A percentile compares a stretch with the other conserved stretches of the same genome.
Conservation (phyloP, 1,140 invertebrate genomes). For the Eurytemora carolleeae region DNA sequence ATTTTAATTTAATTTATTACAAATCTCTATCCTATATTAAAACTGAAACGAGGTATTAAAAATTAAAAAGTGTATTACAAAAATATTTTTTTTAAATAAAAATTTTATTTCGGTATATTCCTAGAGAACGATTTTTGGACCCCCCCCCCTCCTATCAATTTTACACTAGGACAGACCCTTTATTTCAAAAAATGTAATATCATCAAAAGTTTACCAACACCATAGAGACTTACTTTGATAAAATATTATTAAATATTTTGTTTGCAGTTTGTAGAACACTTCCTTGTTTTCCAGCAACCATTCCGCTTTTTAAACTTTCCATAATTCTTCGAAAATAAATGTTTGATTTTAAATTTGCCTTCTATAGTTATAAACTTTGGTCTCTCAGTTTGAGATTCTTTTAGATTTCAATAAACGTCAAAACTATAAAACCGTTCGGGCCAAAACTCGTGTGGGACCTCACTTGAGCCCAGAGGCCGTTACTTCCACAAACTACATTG, state of each 20-base stretch:
- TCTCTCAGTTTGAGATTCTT: too few species aligned
- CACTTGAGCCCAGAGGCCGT: too few species aligned
- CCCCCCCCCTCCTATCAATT: neutral
- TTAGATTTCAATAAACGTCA: too few species aligned
- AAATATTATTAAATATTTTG: neutral
- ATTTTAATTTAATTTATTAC: neutral
- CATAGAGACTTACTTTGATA: neutral
- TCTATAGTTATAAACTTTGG: too few species aligned
- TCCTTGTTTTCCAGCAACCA: neutral
- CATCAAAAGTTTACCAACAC: neutral
- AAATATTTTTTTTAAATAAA: neutral
- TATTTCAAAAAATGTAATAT: neutral
- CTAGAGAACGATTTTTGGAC: neutral
- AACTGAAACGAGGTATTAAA: too few species aligned
- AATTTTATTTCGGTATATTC: neutral
- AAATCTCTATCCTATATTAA: neutral
- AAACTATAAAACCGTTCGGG: too few species aligned
- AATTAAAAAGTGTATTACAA: neutral
- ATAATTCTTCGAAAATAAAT: too few species aligned
- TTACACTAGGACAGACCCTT: neutral
- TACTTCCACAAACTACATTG: too few species aligned
- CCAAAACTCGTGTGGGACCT: too few species aligned
- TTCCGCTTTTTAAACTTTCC: too few species aligned
- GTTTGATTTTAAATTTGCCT: too few species aligned
- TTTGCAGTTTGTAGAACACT: neutral